Evolutionary conservation across 2,888 invertebrate species (phyloP), one percentile per base, ranked within the genome.

Genomic region (Apamea anceps): DNA sequence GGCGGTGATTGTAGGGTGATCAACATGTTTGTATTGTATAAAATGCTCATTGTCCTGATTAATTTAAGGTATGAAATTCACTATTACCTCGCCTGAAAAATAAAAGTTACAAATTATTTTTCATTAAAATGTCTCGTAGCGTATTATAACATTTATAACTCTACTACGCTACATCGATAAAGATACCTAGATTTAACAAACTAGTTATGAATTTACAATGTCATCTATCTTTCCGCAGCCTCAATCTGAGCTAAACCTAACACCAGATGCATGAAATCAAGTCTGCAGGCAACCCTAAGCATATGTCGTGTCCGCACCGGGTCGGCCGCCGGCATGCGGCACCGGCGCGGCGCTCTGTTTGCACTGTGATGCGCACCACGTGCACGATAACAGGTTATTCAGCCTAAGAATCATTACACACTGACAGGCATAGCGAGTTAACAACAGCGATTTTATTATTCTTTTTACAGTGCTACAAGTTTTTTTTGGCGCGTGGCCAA

Each of bases 361-460:
- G 93, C 91, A 90, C 87, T 92, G 86, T 86, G 90, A 90, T 91
- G 91, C 87, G 87, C 87, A 84, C 93, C 95, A 95, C 94, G 95
- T 96, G 95, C 90, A 93, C 91, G 94, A 95, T 95, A 95, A 95
- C 94, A 95, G 95, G 95, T 95, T 95, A 93, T 94, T 94, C 93
- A 91, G 93, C 93, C 91, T 92, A 89, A 92, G 85, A 81, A 79
- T 76, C 73, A 66, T 75, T 72, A 62, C 75, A 80, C 73, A 75
- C 80, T 91, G 85, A 84, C 70, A 71, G 80, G 84, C 85, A 73
- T 66, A 85, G 88, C 88, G 88, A 63, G 71, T 75, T 63, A 42
- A 48, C 25, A 25, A 65, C 37, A 60, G 75, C 71, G 57, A n/a
- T 71, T 85, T 75, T 51, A 68, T 72, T 37, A 45, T 57, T 57